phyloP scores from a whole-genome alignment of 2,888 invertebrate species.

The Heliconius erato region DNA sequence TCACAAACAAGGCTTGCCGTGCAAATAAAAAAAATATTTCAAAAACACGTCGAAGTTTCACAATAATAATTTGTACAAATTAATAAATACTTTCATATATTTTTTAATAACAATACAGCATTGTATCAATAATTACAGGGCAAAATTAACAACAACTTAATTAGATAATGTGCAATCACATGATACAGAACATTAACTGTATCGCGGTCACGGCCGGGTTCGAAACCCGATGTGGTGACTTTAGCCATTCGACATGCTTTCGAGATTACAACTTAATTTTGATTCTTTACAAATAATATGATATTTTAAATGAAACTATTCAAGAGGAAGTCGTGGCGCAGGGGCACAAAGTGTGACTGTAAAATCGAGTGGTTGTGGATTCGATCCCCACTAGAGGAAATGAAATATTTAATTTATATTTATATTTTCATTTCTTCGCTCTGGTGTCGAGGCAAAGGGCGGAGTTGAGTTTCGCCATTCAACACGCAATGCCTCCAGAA shows the following conservation, averaged over 20 bases:
- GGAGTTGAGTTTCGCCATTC: no score
- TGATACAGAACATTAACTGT: conserved; percentile 33
- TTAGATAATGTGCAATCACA: conserved; percentile 35
- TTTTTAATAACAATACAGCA: background rate
- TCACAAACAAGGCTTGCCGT: no score
- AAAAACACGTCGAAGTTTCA: background rate
- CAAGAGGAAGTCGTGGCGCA: no score
- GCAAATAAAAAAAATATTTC: background rate
- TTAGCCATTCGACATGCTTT: conserved; percentile 43
- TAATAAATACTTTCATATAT: background rate
- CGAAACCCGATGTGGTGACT: conserved; percentile 33
- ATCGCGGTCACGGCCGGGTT: conserved; percentile 35
- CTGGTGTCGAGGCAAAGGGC: no score
- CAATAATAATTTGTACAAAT: background rate
- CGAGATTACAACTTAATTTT: conserved; percentile 38
- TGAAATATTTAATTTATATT: no score
- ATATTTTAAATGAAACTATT: background rate
- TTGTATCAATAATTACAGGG: conserved; percentile 28
- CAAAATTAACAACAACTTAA: conserved; percentile 29
- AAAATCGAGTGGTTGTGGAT: no score
- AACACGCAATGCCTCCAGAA: no score
- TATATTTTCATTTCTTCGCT: no score
- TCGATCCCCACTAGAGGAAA: no score
- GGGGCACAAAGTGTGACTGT: no score
- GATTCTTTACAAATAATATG: conserved; percentile 11